Evolutionary conservation across 2,797 vertebrate species (phyloP).

Genomic region (Hyperoplus lanceolatus): DNA sequence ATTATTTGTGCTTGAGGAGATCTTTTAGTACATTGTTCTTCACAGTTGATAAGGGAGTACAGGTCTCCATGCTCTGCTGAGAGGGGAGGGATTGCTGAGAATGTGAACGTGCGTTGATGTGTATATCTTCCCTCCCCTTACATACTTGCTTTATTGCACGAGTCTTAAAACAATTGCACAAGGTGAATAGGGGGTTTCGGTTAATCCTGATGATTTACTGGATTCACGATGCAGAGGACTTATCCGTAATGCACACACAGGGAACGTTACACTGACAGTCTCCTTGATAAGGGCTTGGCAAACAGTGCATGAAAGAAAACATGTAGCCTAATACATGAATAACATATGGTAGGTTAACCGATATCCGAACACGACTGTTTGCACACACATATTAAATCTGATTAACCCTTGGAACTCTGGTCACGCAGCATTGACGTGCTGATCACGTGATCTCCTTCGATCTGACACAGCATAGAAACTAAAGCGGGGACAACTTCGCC

Average conservation of each 20-base stretch:
- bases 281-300: slow-evolving; percentile 27
- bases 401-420: not conserved
- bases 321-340: not conserved
- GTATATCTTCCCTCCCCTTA: not conserved
- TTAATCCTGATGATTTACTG: slow-evolving; percentile 43
- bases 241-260: not conserved
- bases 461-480: too few relatives aligned
- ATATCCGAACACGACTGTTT: slow-evolving; percentile 11
- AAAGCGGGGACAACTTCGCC: too few relatives aligned
- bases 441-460: too few relatives aligned
- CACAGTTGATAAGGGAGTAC: slow-evolving; percentile 21
- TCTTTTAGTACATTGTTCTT: slow-evolving; percentile 22
- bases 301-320: slow-evolving; percentile 36
- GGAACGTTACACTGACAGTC: slow-evolving; percentile 28
- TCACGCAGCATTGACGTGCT: too few relatives aligned
- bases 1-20: slow-evolving; percentile 33
- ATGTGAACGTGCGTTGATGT: slow-evolving; percentile 24
- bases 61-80: not conserved
- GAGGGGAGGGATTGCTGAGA: not conserved
- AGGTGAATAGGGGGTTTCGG: slow-evolving; percentile 6
- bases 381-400: slow-evolving; percentile 14
- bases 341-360: slow-evolving; percentile 1
- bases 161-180: slow-evolving; percentile 12
- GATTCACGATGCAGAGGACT: slow-evolving; percentile 1
- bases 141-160: slow-evolving; percentile 12